Evolutionary conservation across 2,113 vertebrate species (phyloP), one percentile per base, ranked within the genome.

Genomic region (Hippoglossus stenolepis): DNA sequence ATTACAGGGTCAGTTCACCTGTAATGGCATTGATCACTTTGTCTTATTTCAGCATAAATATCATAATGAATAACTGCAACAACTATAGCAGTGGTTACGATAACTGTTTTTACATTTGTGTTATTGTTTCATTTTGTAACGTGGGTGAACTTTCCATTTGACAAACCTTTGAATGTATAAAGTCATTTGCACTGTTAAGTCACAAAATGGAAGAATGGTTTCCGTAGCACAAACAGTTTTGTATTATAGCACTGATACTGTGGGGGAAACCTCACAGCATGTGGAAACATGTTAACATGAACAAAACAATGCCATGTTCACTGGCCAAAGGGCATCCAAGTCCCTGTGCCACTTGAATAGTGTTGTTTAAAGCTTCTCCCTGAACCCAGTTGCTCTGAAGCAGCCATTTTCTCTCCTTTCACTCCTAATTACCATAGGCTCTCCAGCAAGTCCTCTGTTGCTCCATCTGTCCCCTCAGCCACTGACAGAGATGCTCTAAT

Each of bases 381-480:
- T 86, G 77, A 93, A 91, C 89, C 89, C 90, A 56, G 75, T 84
- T 58, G 89, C 93, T 93, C 90, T 85, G 83, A 86, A 89, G 87
- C 71, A 83, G 71, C 88, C 89, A 88, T 92, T 88, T 92, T 89
- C 82, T 90, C 85, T 93, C 88, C 82, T 93, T 91, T 92, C 86
- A 79, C 90, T 93, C 79, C 89, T 94, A 94, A 95, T 94, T 94
- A 94, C 90, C 93, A 90, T 87, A 72, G 90, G 88, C 91, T 92
- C 92, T 93, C 93, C 87, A 93, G 90, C 93, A 94, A 91, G 89
- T 93, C 90, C 89, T 77, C 86, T 87, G 92, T 91, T 94, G 83
- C 94, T 94, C 94, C 94, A 95, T 95, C 94, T 95, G 94, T 95
- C 91, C 86, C 86, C 87, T 88, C 90, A 85, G 89, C 85, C 73